Evolutionary conservation across 2,888 invertebrate species (phyloP).

Genomic region (Vanessa cardui): DNA sequence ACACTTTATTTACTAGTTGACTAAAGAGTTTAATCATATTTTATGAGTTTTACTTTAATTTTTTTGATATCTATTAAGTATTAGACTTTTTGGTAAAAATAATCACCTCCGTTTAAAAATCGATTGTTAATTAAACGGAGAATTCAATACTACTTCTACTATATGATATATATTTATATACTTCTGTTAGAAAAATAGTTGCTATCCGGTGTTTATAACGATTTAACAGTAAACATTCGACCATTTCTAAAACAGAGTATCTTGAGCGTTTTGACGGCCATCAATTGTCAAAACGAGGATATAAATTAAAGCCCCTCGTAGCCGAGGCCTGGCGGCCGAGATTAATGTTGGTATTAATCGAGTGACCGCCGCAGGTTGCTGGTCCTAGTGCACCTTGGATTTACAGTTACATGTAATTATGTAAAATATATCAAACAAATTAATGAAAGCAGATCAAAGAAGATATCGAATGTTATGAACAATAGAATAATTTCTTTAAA

Average conservation of each 20-base stretch:
- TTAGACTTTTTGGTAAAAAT: no score
- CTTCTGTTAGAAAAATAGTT: neutral
- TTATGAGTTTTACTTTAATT: no score
- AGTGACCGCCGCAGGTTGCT: conserved; percentile 66
- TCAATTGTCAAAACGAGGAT: conserved; percentile 78
- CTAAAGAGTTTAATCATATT: no score
- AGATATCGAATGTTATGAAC: no score
- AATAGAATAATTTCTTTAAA: neutral
- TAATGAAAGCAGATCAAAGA: neutral
- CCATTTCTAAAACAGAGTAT: conserved; percentile 49
- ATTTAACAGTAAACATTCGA: conserved; percentile 44
- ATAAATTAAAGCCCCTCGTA: conserved; percentile 72
- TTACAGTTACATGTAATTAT: conserved; percentile 25
- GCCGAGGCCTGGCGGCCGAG: conserved; percentile 61
- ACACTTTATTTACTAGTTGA: no score
- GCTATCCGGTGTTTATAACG: conserved; percentile 23
- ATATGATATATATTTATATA: no score
- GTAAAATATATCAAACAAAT: conserved; percentile 12
- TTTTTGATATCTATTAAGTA: no score
- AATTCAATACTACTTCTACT: no score
- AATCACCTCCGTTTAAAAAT: no score
- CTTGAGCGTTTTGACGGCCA: conserved; percentile 63
- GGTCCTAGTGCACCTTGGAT: conserved; percentile 33
- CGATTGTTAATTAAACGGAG: no score
- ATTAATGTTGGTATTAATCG: conserved; percentile 82